Evolutionary conservation across 2,113 vertebrate species (phyloP).

Genomic region (Trachemys scripta): DNA sequence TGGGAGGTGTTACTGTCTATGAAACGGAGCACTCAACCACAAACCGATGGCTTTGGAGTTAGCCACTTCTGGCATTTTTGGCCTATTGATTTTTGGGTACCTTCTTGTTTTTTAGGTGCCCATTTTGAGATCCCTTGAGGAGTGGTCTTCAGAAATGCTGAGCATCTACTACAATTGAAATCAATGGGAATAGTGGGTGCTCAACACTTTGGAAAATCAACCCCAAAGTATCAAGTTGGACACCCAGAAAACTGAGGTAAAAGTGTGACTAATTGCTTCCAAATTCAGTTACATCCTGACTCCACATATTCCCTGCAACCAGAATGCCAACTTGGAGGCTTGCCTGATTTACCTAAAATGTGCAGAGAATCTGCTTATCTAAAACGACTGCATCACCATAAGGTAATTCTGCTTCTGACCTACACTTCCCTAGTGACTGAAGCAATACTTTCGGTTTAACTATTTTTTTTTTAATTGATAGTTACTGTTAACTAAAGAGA

Average conservation of each 20-base stretch:
- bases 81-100: not conserved
- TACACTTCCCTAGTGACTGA: not conserved
- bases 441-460: not conserved
- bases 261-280: not conserved
- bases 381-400: not conserved
- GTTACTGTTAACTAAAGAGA: not conserved
- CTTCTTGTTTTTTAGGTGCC: not conserved
- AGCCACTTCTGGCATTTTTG: too few species aligned
- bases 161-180: not conserved
- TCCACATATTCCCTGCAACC: not conserved
- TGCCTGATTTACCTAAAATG: not conserved
- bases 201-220: not conserved
- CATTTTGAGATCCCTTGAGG: not conserved
- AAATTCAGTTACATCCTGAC: not conserved
- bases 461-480: not conserved
- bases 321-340: not conserved
- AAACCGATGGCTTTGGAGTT: conserved; percentile 34
- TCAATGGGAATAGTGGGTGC: not conserved
- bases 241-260: not conserved
- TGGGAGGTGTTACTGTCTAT: too few species aligned
- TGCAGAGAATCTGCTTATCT: not conserved
- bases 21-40: too few species aligned
- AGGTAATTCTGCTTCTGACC: not conserved
- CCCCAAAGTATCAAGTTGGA: not conserved
- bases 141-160: not conserved